Evolutionary conservation across 2,113 vertebrate genomes (phyloP).

Genomic region (Melanocharis versteri): DNA sequence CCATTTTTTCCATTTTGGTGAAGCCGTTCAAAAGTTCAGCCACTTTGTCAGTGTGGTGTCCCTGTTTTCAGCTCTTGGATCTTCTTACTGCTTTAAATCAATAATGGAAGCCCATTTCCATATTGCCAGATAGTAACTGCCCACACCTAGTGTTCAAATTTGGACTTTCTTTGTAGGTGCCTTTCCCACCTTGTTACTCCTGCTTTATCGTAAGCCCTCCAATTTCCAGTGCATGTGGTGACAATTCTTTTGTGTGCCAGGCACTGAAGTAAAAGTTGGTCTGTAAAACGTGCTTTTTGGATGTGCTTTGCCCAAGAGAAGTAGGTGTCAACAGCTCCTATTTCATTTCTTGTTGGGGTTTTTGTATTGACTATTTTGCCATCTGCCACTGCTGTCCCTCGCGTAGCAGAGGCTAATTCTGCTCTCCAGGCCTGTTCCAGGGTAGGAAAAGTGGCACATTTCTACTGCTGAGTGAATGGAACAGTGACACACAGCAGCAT

Average conservation of each 20-base stretch:
- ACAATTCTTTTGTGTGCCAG: not conserved
- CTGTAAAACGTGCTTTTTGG: not conserved
- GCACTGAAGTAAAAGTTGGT: not conserved
- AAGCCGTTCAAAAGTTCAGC: not conserved
- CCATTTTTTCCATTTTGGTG: not conserved
- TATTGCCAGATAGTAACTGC: not conserved
- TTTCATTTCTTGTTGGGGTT: not conserved
- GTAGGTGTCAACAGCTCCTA: not conserved
- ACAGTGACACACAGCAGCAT: not conserved
- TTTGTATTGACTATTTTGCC: not conserved
- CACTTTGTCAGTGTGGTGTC: not conserved
- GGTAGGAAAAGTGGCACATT: not conserved
- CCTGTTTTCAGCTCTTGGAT: not conserved
- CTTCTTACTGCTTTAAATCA: not conserved
- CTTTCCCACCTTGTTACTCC: not conserved
- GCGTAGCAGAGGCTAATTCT: not conserved
- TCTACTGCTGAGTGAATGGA: not conserved
- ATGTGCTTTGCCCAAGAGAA: not conserved
- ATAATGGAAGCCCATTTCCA: not conserved
- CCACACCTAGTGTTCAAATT: not conserved
- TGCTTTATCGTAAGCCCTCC: not conserved
- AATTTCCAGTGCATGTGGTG: not conserved
- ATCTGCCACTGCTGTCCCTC: rapidly evolving
- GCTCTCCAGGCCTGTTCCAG: not conserved
- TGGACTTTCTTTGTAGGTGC: not conserved